Conservation (phyloP, 2,113 vertebrate genomes). For the Jacana jacana region DNA sequence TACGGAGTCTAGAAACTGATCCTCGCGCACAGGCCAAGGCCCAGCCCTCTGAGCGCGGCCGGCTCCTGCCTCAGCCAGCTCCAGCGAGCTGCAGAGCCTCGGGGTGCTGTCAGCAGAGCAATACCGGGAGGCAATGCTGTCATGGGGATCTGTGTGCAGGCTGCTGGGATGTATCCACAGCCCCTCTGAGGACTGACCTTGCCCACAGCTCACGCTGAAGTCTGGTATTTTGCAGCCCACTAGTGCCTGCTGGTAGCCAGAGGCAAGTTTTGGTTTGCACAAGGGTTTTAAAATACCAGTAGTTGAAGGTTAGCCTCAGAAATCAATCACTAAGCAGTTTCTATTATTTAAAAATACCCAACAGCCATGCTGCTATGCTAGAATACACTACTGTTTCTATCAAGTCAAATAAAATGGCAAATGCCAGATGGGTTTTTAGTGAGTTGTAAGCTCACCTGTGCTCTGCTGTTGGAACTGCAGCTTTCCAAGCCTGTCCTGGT, state of each 20-base stretch:
- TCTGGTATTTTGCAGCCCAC: background rate
- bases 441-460: background rate
- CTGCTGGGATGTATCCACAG: background rate
- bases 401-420: rapidly evolving
- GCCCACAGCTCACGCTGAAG: background rate
- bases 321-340: background rate
- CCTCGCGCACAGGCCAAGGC: background rate
- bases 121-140: rapidly evolving
- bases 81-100: background rate
- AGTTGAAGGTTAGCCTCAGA: background rate
- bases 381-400: background rate
- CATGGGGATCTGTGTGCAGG: background rate
- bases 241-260: background rate
- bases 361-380: background rate
- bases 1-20: too few species aligned
- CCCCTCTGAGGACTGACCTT: rapidly evolving
- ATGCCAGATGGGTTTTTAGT: too few species aligned
- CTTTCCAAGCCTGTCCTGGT: background rate
- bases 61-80: background rate
- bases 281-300: background rate
- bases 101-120: background rate
- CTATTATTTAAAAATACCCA: background rate
- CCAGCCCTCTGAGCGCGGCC: rapidly evolving
- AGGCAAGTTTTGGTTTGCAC: background rate
- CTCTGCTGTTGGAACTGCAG: background rate